Percentiles rank a stretch among this genome's conserved stretches.
Conservation (phyloP, 2,888 invertebrate species). For the Dascillus cervinus region DNA sequence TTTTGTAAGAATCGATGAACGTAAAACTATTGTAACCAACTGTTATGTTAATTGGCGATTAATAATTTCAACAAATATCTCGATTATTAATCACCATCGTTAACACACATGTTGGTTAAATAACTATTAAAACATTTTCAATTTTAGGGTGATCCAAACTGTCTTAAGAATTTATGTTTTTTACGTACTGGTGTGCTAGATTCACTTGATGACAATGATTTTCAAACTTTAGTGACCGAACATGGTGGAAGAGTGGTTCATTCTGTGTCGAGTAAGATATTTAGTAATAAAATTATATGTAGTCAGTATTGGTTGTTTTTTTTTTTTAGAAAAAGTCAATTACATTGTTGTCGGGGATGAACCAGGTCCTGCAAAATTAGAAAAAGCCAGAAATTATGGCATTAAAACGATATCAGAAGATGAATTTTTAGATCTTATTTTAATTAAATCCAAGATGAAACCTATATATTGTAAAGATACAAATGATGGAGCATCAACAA, state of each 20-base stretch:
- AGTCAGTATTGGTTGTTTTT: too few species aligned
- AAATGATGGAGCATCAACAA: background rate
- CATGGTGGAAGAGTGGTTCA: conserved; percentile 75
- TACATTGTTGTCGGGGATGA: conserved; percentile 82
- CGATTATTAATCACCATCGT: too few species aligned
- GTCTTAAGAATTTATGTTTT: conserved; percentile 63
- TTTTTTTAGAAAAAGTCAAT: conserved; percentile 46
- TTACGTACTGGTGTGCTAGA: conserved; percentile 82
- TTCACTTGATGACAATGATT: conserved; percentile 78
- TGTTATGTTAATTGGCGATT: conserved; percentile 3
- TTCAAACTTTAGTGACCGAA: conserved; percentile 61
- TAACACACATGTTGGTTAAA: too few species aligned
- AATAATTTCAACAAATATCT: conserved; percentile 8
- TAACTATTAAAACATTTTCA: too few species aligned
- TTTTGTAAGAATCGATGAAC: too few species aligned
- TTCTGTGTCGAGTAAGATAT: conserved; percentile 57
- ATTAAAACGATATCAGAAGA: conserved; percentile 76
- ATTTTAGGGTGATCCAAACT: conserved; percentile 60
- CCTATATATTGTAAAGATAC: conserved; percentile 9
- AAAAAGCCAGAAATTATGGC: conserved; percentile 62
- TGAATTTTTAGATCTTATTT: conserved; percentile 71
- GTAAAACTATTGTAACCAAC: too few species aligned
- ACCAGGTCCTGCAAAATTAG: conserved; percentile 75
- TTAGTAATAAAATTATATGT: too few species aligned
- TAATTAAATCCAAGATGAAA: conserved; percentile 47